phyloP scores from a whole-genome alignment of 2,888 invertebrate genomes.

The Tetropium fuscum region DNA sequence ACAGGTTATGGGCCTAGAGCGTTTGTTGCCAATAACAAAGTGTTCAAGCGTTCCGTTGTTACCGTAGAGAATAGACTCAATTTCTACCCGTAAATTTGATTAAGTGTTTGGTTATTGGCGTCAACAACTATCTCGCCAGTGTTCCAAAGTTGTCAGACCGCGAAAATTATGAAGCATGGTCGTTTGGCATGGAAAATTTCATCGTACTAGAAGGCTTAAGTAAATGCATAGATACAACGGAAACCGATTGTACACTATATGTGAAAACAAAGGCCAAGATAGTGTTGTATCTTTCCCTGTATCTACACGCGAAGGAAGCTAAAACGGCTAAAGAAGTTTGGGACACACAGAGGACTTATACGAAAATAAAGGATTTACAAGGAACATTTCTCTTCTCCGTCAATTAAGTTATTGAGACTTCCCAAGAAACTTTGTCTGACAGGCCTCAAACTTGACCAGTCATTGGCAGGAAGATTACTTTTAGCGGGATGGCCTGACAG shows the following conservation, averaged over 20 bases:
- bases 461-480: conserved; percentile 50
- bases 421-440: conserved; percentile 50
- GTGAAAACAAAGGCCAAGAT: conserved; percentile 10
- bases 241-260: neutral
- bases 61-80: neutral
- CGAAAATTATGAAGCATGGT: neutral
- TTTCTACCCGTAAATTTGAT: neutral
- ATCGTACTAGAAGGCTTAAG: no score
- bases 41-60: neutral
- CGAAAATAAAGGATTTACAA: conserved; percentile 48
- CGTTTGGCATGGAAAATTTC: no score
- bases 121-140: neutral
- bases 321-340: conserved; percentile 33
- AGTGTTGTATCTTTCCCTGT: conserved; percentile 3
- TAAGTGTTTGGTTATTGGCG: neutral
- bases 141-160: neutral
- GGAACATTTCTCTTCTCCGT: conserved; percentile 43
- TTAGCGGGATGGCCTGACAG: conserved; percentile 47
- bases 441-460: conserved; percentile 49
- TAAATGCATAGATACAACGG: no score
- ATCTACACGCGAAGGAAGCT: conserved; percentile 4
- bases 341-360: conserved; percentile 42
- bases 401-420: conserved; percentile 41
- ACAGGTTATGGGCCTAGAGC: conserved; percentile 8
- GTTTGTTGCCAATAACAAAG: neutral